Evolutionary conservation across 2,113 vertebrate genomes (phyloP).

Genomic region (Sula dactylatra): DNA sequence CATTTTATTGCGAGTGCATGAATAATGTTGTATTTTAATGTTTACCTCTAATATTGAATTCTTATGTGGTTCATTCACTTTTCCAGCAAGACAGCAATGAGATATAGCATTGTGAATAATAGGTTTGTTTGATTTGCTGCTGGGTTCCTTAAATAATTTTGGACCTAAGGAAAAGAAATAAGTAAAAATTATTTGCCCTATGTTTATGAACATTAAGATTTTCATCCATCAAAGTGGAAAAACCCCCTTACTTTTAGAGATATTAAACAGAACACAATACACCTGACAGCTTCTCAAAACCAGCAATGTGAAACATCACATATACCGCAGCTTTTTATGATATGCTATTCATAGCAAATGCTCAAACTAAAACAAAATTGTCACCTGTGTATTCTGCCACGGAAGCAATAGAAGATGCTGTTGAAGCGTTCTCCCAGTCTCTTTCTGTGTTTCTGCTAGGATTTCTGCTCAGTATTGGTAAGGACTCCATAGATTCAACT

Average conservation of each 20-base stretch:
- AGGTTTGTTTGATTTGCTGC: conserved; percentile 94
- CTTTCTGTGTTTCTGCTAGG: conserved; percentile 90
- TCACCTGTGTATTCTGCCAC: conserved; percentile 93
- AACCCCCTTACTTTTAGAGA: background rate
- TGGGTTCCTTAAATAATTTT: conserved; percentile 94
- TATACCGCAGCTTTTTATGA: background rate
- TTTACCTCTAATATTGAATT: conserved; percentile 89
- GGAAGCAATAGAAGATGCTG: conserved; percentile 91
- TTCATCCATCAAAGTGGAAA: background rate
- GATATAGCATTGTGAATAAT: conserved; percentile 95
- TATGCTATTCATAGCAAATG: background rate
- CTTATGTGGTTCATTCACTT: conserved; percentile 92
- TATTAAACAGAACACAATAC: background rate
- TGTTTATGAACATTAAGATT: background rate
- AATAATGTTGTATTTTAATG: background rate
- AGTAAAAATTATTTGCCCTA: background rate
- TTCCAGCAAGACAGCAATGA: conserved; percentile 95
- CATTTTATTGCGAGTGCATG: background rate
- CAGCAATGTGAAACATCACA: background rate
- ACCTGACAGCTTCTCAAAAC: background rate
- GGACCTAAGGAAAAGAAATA: conserved; percentile 76
- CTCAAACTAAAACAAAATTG: background rate
- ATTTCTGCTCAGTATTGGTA: conserved; percentile 86
- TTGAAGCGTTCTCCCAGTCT: conserved; percentile 94
- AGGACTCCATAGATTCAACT: conserved; percentile 88